Base-by-base conservation (phyloP, 2,113 vertebrate genomes). In the Crypturellus undulatus region DNA sequence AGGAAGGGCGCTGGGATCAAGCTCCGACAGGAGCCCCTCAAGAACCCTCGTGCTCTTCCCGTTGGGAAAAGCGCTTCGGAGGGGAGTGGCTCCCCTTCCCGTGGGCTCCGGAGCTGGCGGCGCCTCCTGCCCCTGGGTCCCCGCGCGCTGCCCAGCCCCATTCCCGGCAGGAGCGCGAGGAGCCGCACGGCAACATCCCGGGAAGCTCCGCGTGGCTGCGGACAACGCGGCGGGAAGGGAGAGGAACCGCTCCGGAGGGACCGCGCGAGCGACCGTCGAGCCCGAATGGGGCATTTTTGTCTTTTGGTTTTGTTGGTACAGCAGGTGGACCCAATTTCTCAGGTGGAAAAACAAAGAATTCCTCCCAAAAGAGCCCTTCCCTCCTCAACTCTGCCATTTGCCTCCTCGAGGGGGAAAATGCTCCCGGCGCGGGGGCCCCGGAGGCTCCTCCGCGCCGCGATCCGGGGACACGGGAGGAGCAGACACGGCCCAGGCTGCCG, bases 401-500 rank as follows among this genome's bases (percentile, higher is more conserved):
- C 36, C 79, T 83, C 92, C 80, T 78, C 65, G 76, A 72, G 93
- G 95, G 94, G 94, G 83, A 89, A 88, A 91, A 88, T 22, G 43
- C 94, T 94, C 95, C 84, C 73, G 71, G 89, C 89, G 83, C 84
- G 92, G 95, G 95, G 89, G 92, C 47, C 8, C 47, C 19, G 47
- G 21, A 22, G 47, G 47, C 47, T 22, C 47, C 47, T 49, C 47
- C 18, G 19, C 19, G 19, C 47, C 47, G 47, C 21, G 5, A 43
- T 43, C 43, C 15, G 6, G 43, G 43, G 43, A 43, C 14, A 77
- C 5, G 7, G 93, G 64, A 93, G 76, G 84, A 93, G 92, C 92
- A 78, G 87, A 42, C 94, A 86, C 20, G 91, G 42, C 79, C n/a
- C 40, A 59, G 89, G 87, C 91, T 93, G 92, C 88, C 84, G 75